Base-by-base conservation (phyloP, 2,888 invertebrate species). In the Leptopterna dolabrata region DNA sequence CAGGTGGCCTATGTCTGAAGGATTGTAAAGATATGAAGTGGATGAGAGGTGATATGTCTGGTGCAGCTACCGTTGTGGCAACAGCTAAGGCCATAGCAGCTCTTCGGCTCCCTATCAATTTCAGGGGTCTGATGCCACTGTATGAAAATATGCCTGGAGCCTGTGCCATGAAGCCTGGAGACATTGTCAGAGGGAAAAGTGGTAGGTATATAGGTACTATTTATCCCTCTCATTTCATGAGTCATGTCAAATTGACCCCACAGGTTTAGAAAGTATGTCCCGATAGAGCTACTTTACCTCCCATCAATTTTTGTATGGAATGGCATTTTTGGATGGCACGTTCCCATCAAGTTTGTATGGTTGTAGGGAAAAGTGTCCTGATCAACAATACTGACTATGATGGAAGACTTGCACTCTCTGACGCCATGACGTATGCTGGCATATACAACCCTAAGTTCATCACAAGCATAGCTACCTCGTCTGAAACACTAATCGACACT, bases 11-110 rank as follows among this genome's bases (percentile, higher is more conserved):
- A 85, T 95, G 95, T 88, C 91, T 96, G 85, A 96, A 96, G 91
- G 92, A 94, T 0, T 91, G 93, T 16, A 91, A 93, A 9, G 93
- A 94, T 51, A 94, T 96, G 92, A 93, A 93, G 88, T 92, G 93
- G 89, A 96, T 96, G 96, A 93, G 95, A 88, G 96, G 95, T 0
- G 97, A 97, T 91, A 96, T 97, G 96, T 96, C 96, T 0, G 97
- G 97, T 0, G 97, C 89, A 43, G 90, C 90, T 41, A 76, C 63
- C 70, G 89, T 90, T 9, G 88, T 90, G 1, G 89, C 89, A 9
- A 84, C 89, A 16, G 88, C 88, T 27, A 86, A 87, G 83, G 89
- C 89, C 41, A 71, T 89, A 13, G 85, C 90, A 0, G 89, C 88
- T 30, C 88, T 90, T 16, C 87, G 88, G 13, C 76, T 90, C 13